Evolutionary conservation across 2,888 invertebrate species (phyloP).

Genomic region (Catocala nupta): DNA sequence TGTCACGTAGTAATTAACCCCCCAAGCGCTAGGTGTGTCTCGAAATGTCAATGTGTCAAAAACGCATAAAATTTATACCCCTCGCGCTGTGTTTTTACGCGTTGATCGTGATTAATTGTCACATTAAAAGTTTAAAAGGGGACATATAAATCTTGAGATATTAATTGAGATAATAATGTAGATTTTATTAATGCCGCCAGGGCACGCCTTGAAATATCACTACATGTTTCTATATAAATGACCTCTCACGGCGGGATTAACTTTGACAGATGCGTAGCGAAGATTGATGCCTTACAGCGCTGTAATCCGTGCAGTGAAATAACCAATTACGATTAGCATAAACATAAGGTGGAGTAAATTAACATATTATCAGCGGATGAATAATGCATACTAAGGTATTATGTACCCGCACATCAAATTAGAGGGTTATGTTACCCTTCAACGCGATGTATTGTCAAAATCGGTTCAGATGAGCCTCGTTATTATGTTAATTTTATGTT

Average conservation of each 20-base stretch:
- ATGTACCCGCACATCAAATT: constrained; percentile 64
- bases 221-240: constrained; percentile 55
- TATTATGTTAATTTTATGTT: constrained; percentile 64
- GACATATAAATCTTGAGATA: constrained; percentile 66
- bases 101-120: constrained; percentile 62
- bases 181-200: constrained; percentile 61
- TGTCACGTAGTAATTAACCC: constrained; percentile 47
- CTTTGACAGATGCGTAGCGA: constrained; percentile 71
- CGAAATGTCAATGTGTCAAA: constrained; percentile 60
- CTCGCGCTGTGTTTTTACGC: constrained; percentile 58
- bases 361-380: constrained; percentile 80
- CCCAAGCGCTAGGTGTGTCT: constrained; percentile 35
- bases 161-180: constrained; percentile 74
- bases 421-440: constrained; percentile 69
- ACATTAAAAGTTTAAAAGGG: constrained; percentile 68
- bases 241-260: constrained; percentile 62
- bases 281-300: constrained; percentile 68
- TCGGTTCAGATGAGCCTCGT: constrained; percentile 53
- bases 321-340: constrained; percentile 86
- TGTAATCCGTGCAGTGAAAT: constrained; percentile 79
- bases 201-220: constrained; percentile 55
- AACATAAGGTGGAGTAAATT: constrained; percentile 82
- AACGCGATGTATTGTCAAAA: constrained; percentile 56
- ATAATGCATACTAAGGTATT: constrained; percentile 76
- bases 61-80: constrained; percentile 46